Conservation (phyloP, 2,888 invertebrate genomes). For the Tipula vernalis region DNA sequence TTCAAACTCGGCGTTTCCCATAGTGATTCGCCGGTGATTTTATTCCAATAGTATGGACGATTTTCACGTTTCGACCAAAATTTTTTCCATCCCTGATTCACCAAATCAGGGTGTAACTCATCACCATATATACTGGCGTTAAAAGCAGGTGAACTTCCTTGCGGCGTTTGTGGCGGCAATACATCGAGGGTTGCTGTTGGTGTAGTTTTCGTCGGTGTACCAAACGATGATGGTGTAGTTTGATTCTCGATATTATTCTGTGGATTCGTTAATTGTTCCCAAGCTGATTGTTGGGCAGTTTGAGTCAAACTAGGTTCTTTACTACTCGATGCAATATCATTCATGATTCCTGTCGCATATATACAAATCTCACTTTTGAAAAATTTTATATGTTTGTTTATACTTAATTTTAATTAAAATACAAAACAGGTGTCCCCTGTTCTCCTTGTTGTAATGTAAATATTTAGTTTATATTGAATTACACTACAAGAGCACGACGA, state of each 20-base stretch:
- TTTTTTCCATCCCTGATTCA: conserved; percentile 88
- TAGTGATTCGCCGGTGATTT: conserved; percentile 86
- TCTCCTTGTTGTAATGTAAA: not conserved
- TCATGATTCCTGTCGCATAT: conserved; percentile 20
- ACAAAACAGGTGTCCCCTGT: not conserved
- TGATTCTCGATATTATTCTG: conserved; percentile 22
- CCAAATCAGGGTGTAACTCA: conserved; percentile 32
- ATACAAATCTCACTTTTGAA: not conserved
- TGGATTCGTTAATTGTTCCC: conserved; percentile 34
- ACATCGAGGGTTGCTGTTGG: conserved; percentile 26
- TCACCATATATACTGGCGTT: conserved; percentile 30
- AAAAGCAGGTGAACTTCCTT: conserved; percentile 19
- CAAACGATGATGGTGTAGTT: conserved; percentile 28
- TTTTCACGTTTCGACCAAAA: conserved; percentile 95
- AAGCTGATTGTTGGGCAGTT: conserved; percentile 27
- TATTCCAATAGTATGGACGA: conserved; percentile 94
- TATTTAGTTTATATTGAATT: not conserved
- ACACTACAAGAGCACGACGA: not conserved
- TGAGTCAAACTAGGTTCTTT: conserved; percentile 19
- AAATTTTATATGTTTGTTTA: not conserved
- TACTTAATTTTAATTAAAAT: not conserved
- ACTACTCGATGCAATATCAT: conserved; percentile 23
- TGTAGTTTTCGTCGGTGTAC: conserved; percentile 29
- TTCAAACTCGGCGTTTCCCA: conserved; percentile 84
- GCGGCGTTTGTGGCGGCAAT: conserved; percentile 29